Percentiles rank a stretch among this genome's conserved stretches.
These are phyloP conservation scores for Psophia crepitans DNA, from an alignment of 2,113 vertebrate genomes.

Conservation along the genomic window DNA sequence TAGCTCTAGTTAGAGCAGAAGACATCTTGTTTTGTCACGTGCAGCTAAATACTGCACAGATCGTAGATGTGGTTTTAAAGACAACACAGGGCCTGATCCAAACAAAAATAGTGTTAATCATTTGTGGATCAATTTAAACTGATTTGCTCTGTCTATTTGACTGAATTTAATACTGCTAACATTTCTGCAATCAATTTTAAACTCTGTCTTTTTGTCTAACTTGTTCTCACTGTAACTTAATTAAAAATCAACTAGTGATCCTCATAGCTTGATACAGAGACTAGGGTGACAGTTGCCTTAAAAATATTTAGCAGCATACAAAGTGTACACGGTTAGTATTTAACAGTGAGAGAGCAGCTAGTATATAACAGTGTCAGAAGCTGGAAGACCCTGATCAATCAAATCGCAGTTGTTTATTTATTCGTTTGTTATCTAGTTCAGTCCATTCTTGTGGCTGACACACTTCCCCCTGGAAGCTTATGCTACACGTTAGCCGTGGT, in stretches of 20 bases:
- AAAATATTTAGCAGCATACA: not conserved
- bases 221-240: not conserved
- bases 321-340: not conserved
- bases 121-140: not conserved
- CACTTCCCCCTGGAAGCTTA: not conserved
- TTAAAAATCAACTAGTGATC: not conserved
- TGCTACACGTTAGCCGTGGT: not conserved
- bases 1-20: not conserved
- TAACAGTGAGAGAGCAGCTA: too few relatives aligned
- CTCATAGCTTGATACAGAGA: not conserved
- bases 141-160: not conserved
- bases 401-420: not conserved
- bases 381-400: not conserved
- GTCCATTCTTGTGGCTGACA: not conserved
- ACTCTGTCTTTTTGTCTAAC: not conserved
- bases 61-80: not conserved
- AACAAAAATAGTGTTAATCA: not conserved
- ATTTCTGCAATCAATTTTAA: not conserved
- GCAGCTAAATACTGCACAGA: not conserved
- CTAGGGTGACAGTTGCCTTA: not conserved
- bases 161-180: not conserved
- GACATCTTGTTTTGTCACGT: not conserved
- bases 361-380: not conserved
- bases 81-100: not conserved
- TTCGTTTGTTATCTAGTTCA: not conserved